phyloP scores from a whole-genome alignment of 1,140 invertebrate genomes.

The Leptinotarsa lineolata region DNA sequence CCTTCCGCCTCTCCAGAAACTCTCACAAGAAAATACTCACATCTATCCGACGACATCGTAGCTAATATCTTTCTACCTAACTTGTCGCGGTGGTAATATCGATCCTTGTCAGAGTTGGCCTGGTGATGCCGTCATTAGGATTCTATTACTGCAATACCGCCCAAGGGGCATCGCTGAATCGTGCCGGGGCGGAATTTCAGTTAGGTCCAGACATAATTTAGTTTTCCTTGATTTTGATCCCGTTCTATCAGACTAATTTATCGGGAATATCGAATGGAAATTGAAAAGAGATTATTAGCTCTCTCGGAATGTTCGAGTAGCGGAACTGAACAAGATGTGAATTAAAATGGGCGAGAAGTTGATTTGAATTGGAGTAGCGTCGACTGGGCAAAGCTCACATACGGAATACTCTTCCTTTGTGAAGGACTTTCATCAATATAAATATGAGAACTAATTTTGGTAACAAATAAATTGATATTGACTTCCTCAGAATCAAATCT shows the following conservation, averaged over 20 bases:
- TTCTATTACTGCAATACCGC: conserved; percentile 2
- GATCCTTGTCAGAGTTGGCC: neutral
- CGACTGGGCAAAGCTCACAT: neutral
- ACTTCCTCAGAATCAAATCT: no score
- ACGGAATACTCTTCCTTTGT: no score
- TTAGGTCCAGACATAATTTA: conserved; percentile 8
- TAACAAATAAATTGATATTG: no score
- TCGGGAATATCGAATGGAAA: neutral
- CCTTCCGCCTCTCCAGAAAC: no score
- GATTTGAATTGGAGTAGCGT: neutral
- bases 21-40: no score
- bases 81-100: neutral
- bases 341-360: neutral
- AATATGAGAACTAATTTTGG: no score
- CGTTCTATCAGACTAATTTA: conserved; percentile 6
- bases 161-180: neutral
- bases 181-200: conserved; percentile 5
- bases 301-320: conserved; percentile 1
- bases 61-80: no score
- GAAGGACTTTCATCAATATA: no score
- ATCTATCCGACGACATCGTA: no score
- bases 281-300: conserved; percentile 6
- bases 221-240: conserved; percentile 3
- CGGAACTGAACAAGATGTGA: neutral
- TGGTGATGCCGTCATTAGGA: conserved; percentile 7